A percentile compares a stretch with the other conserved stretches of the same genome.
Evolutionary conservation across 2,113 vertebrate genomes (phyloP).

Genomic region (Cryptoleucopteryx plumbea): DNA sequence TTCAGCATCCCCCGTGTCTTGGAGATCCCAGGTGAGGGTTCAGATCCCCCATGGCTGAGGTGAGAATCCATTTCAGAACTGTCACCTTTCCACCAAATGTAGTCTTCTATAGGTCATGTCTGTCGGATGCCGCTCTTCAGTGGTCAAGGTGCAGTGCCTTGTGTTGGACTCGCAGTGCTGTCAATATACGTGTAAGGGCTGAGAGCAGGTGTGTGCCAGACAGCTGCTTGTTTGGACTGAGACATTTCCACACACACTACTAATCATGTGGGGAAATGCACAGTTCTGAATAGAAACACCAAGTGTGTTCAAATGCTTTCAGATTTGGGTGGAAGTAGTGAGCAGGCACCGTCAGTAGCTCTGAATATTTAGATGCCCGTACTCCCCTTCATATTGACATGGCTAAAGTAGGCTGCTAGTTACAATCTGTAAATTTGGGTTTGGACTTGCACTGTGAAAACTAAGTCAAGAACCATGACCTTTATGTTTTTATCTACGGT

Average conservation of each 20-base stretch:
- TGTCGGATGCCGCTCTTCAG: neutral
- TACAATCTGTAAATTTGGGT: neutral
- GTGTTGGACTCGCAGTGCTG: neutral
- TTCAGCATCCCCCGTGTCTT: rapidly evolving
- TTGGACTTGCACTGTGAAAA: neutral
- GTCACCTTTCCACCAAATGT: neutral
- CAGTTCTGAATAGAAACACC: neutral
- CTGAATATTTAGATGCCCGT: neutral
- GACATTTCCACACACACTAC: neutral
- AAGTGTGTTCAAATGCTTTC: neutral
- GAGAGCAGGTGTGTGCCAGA: neutral
- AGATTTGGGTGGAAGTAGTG: neutral
- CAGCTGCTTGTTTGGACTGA: neutral
- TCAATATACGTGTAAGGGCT: rapidly evolving
- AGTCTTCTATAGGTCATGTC: neutral
- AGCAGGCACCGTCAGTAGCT: neutral
- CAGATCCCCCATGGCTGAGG: neutral
- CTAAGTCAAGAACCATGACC: neutral
- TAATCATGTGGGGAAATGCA: neutral
- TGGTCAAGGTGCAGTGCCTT: neutral
- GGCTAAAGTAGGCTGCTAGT: neutral
- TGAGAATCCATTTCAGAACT: neutral
- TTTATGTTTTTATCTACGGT: neutral
- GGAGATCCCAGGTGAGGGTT: neutral
- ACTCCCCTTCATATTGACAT: neutral